phyloP scores from a whole-genome alignment of 2,113 vertebrate species.

The Archilochus colubris region DNA sequence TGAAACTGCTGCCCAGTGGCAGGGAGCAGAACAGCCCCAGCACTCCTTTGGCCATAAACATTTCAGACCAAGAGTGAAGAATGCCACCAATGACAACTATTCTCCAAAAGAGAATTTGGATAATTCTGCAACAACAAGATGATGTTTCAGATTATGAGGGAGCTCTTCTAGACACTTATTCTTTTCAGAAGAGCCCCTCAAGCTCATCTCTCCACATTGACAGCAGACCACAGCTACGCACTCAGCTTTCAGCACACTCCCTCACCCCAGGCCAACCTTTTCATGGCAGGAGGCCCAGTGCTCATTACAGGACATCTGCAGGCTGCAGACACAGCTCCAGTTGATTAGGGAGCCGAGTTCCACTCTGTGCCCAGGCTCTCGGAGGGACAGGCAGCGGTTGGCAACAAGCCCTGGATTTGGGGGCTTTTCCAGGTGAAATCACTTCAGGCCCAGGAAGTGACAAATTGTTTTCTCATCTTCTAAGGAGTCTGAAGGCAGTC shows the following conservation, averaged over 20 bases:
- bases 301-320: constrained; percentile 6
- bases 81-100: not conserved
- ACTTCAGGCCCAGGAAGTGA: not conserved
- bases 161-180: not conserved
- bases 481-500: not conserved
- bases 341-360: not conserved
- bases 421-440: not conserved
- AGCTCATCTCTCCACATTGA: not conserved
- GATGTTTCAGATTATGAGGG: not conserved
- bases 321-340: not conserved
- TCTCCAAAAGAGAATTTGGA: not conserved
- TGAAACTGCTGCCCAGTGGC: not conserved
- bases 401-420: not conserved
- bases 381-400: not conserved
- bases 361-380: not conserved
- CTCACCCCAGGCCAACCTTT: not conserved
- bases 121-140: not conserved
- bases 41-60: not conserved
- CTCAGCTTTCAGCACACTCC: not conserved
- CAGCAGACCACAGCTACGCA: not conserved
- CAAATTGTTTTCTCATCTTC: not conserved
- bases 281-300: not conserved
- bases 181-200: not conserved
- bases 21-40: not conserved
- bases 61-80: not conserved